Base-by-base conservation (phyloP, 1,140 invertebrate species). In the Wiebesia pumilae region DNA sequence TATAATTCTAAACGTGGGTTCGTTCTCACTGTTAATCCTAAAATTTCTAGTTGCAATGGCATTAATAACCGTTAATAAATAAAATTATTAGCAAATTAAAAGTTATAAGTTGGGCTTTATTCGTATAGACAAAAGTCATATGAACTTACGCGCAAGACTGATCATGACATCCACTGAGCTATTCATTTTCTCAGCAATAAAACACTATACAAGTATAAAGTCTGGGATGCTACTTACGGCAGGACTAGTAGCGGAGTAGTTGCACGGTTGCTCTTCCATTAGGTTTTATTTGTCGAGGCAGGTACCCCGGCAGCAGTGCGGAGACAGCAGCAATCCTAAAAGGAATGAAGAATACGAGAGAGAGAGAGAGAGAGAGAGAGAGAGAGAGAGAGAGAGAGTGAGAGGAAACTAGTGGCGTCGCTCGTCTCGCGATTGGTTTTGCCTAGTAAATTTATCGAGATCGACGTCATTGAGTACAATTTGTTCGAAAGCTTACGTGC, bases 261-360 rank as follows among this genome's bases (percentile, higher is more conserved):
- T 77, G 51, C 40, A 67, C 78, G 82, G 82, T 80, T n/a, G 78
- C 51, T 83, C 85, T 89, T 91, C 88, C 89, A 90, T 90, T 90
- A 90, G 89, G 87, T 89, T 89, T 90, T 89, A 90, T 90, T 90
- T 90, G 89, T 88, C 89, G 89, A 88, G 88, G 88, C 89, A 90
- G 89, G 87, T 85, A 83, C 30, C 6, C n/a, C 77, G 27, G 30
- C 30, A 24, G 35, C 3, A 73, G 35, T 7, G 38, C 38, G 9
- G 71, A 43, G 38, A 38, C 40, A 75, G 38, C 40, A 43, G 19
- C 71, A 80, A 75, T 67, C 16, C 78, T 80, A 84, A 54, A 82
- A 78, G 81, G 58, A 87, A 78, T 35, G 35, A 33, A 85, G 69
- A 81, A 86, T 83, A 88, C 62, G 77, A 47, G 82, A 81, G 73